Conservation (phyloP, 2,888 invertebrate species). For the Temnothorax unifasciatus region DNA sequence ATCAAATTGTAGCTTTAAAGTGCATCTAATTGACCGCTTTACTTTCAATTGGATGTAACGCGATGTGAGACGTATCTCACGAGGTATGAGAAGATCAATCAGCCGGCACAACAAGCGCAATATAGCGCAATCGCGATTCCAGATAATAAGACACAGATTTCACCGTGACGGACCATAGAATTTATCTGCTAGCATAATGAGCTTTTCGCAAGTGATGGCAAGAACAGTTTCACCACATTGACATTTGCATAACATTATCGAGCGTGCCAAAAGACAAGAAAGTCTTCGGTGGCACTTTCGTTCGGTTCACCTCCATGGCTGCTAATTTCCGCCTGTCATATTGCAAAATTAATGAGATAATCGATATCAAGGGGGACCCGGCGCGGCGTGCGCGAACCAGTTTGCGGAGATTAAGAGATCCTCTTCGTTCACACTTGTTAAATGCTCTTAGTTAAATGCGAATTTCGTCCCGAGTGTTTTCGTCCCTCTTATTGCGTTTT, state of each 20-base stretch:
- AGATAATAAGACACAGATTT: conserved; percentile 45
- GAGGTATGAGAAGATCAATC: conserved; percentile 11
- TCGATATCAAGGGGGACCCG: background rate
- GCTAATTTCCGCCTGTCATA: conserved; percentile 20
- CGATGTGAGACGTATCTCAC: background rate
- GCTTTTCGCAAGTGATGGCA: conserved; percentile 56
- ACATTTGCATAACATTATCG: conserved; percentile 61
- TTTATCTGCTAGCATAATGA: conserved; percentile 57
- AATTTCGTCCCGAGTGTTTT: background rate
- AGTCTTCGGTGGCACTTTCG: conserved; percentile 17
- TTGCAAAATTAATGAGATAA: conserved; percentile 34
- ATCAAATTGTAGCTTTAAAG: background rate
- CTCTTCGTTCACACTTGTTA: background rate
- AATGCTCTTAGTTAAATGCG: conserved; percentile 7
- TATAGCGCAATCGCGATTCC: conserved; percentile 25
- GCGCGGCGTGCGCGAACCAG: no score
- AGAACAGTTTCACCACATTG: conserved; percentile 62
- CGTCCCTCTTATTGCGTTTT: conserved; percentile 30
- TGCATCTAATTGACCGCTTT: background rate
- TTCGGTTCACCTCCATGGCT: conserved; percentile 14
- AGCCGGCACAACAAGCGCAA: background rate
- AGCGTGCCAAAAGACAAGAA: conserved; percentile 46
- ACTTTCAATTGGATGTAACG: background rate
- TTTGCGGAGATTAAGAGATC: background rate
- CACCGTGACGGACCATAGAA: conserved; percentile 36